Conservation (phyloP, 2,888 invertebrate species). For the Clitarchus hookeri region DNA sequence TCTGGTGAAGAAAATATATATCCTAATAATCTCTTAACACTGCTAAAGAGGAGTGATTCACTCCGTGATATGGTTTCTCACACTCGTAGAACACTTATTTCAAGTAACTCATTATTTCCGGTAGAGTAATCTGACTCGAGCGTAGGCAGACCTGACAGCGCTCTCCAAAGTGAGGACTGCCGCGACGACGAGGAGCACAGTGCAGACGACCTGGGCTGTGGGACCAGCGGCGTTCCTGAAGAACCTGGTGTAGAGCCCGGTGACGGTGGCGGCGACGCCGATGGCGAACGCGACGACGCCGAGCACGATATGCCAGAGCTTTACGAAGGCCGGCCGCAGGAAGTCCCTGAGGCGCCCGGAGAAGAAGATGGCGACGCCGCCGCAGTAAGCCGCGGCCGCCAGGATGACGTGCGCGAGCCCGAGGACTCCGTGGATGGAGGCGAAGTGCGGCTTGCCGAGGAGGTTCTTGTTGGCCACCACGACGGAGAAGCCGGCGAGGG, state of each 20-base stretch:
- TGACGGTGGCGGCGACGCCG: conserved; percentile 30
- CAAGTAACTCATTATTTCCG: background rate
- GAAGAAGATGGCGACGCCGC: conserved; percentile 34
- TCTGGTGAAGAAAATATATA: too few species aligned
- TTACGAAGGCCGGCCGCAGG: conserved; percentile 34
- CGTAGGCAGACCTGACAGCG: conserved; percentile 33
- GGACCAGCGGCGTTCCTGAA: conserved; percentile 24
- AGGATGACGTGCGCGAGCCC: conserved; percentile 33
- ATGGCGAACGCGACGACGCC: conserved; percentile 34
- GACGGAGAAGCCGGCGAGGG: conserved; percentile 36
- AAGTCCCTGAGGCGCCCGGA: conserved; percentile 27
- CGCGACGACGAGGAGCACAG: conserved; percentile 32
- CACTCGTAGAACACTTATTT: too few species aligned
- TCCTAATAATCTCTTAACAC: too few species aligned
- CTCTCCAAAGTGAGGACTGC: conserved; percentile 34
- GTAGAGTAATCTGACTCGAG: conserved; percentile 24
- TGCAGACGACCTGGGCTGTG: conserved; percentile 34
- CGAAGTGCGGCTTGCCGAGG: conserved; percentile 35
- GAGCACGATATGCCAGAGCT: conserved; percentile 32
- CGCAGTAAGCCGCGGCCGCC: conserved; percentile 32
- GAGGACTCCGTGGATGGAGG: conserved; percentile 33
- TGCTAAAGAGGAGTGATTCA: too few species aligned
- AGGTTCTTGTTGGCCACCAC: conserved; percentile 35
- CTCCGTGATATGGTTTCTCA: too few species aligned
- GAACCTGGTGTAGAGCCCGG: conserved; percentile 34